Conservation (phyloP, 2,888 invertebrate genomes). For the Hyposoter dolosus region DNA sequence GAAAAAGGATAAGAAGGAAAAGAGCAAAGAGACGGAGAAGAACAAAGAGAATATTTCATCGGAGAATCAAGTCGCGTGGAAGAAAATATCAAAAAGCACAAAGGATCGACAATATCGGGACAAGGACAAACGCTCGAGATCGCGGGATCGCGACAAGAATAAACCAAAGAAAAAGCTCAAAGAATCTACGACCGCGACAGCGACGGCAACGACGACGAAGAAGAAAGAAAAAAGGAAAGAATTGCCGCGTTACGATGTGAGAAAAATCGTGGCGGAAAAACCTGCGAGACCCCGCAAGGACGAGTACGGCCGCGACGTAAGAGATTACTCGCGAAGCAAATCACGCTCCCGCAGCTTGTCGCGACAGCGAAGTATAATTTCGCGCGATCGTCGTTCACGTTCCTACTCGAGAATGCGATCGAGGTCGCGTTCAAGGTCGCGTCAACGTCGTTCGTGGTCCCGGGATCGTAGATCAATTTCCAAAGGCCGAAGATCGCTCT, state of each 20-base stretch:
- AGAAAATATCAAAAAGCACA: conserved; percentile 91
- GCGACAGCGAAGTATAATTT: conserved; percentile 74
- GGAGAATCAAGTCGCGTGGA: conserved; percentile 88
- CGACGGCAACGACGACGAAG: conserved; percentile 73
- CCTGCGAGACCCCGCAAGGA: conserved; percentile 88
- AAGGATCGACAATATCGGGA: conserved; percentile 93
- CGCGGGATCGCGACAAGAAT: conserved; percentile 81
- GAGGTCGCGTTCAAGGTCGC: conserved; percentile 74
- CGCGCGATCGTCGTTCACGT: conserved; percentile 79
- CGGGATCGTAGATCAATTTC: conserved; percentile 74
- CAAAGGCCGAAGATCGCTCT: conserved; percentile 74
- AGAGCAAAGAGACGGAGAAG: conserved; percentile 84
- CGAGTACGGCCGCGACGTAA: conserved; percentile 91
- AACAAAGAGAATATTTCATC: conserved; percentile 86
- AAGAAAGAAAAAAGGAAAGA: conserved; percentile 90
- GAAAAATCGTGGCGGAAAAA: conserved; percentile 91
- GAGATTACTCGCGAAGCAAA: conserved; percentile 77
- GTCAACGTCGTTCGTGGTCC: conserved; percentile 80
- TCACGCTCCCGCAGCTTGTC: conserved; percentile 75
- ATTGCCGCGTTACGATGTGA: conserved; percentile 93
- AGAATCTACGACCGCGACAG: conserved; percentile 60
- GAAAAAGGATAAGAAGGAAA: conserved; percentile 86
- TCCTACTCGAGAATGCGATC: conserved; percentile 79
- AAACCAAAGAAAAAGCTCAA: conserved; percentile 81
- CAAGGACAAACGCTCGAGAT: conserved; percentile 84